A percentile compares a stretch with the other conserved stretches of the same genome.
These are phyloP conservation scores for Mythimna pallens DNA, from an alignment of 2,888 invertebrate species.

Conservation along the genomic window DNA sequence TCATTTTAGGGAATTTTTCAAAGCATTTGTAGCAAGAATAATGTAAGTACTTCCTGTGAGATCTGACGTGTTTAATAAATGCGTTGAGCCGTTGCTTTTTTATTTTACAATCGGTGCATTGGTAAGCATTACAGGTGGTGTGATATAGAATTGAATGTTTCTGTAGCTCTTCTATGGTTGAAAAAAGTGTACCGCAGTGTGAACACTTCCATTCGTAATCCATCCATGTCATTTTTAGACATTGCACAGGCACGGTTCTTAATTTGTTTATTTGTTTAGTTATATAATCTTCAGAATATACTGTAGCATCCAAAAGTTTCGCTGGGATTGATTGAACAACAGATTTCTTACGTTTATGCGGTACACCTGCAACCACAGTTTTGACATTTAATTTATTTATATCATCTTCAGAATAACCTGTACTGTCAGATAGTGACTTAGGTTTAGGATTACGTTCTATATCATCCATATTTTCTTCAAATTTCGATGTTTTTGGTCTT, in stretches of 20 bases:
- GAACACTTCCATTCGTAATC: slow-evolving; percentile 80
- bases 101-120: slow-evolving; percentile 91
- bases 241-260: slow-evolving; percentile 70
- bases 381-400: neutral
- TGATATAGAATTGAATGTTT: slow-evolving; percentile 91
- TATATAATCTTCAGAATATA: slow-evolving; percentile 1
- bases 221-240: slow-evolving; percentile 77
- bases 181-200: slow-evolving; percentile 77
- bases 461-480: neutral
- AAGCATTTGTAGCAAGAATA: slow-evolving; percentile 81
- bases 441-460: neutral
- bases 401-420: neutral
- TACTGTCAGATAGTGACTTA: neutral
- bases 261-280: slow-evolving; percentile 45
- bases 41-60: slow-evolving; percentile 91
- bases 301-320: neutral
- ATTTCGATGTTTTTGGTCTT: neutral
- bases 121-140: slow-evolving; percentile 90
- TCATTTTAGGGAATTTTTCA: slow-evolving; percentile 65
- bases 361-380: neutral
- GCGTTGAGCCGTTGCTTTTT: slow-evolving; percentile 73
- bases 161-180: slow-evolving; percentile 81
- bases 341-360: neutral
- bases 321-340: neutral
- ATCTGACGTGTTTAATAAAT: slow-evolving; percentile 88